Evolutionary conservation across 1,140 invertebrate genomes (phyloP).

Genomic region (Drosophila baimaii): DNA sequence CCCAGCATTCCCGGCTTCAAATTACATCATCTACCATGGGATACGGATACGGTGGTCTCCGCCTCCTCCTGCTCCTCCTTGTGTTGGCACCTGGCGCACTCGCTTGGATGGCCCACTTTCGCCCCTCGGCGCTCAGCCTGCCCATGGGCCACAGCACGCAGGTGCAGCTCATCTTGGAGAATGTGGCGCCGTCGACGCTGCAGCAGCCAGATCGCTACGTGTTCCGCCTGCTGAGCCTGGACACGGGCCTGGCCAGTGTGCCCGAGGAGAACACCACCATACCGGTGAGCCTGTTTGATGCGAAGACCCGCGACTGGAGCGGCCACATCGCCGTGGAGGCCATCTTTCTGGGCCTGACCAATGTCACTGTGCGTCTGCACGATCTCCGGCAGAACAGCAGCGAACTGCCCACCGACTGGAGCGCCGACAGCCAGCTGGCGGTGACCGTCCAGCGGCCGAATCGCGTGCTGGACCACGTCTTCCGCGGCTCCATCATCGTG

Average conservation of each 20-base stretch:
- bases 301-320: constrained; percentile 47
- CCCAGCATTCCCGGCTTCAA: constrained; percentile 2
- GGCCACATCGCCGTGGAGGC: constrained; percentile 51
- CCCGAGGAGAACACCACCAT: constrained; percentile 51
- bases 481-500: constrained; percentile 90
- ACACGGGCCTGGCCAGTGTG: constrained; percentile 52
- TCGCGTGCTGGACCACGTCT: constrained; percentile 89
- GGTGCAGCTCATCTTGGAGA: constrained; percentile 39
- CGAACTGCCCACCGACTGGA: constrained; percentile 34
- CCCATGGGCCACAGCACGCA: constrained; percentile 33
- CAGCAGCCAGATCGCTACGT: constrained; percentile 45
- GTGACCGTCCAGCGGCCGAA: constrained; percentile 88
- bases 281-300: constrained; percentile 18
- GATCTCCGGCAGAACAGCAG: constrained; percentile 42
- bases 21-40: constrained; percentile 13
- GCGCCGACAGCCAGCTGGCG: constrained; percentile 48
- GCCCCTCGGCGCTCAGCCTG: constrained; percentile 36
- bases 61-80: constrained; percentile 16
- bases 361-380: constrained; percentile 50
- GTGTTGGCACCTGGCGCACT: neutral
- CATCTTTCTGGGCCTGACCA: constrained; percentile 65
- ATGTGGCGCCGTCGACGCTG: constrained; percentile 13
- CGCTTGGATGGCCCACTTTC: constrained; percentile 58
- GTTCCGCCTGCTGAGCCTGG: constrained; percentile 56
- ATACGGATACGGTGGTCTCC: neutral